Percentiles rank a stretch among this genome's conserved stretches.
Conservation (phyloP, 2,113 vertebrate genomes). For the Motacilla tschutschensis region DNA sequence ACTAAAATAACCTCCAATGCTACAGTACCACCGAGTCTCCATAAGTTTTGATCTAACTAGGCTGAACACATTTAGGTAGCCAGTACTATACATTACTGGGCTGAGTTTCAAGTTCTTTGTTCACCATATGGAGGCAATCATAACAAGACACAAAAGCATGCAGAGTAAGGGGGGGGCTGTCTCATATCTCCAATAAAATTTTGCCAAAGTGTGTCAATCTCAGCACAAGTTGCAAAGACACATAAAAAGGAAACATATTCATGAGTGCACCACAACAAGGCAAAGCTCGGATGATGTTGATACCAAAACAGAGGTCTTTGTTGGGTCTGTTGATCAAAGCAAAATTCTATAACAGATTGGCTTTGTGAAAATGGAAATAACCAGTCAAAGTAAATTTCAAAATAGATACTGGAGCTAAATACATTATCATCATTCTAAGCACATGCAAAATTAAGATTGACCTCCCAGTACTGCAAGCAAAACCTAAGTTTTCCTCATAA, state of each 20-base stretch:
- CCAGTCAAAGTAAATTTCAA: constrained; percentile 65
- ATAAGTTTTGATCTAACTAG: constrained; percentile 63
- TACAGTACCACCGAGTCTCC: constrained; percentile 48
- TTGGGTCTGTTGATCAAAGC: constrained; percentile 69
- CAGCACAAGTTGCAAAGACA: constrained; percentile 64
- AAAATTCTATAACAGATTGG: constrained; percentile 67
- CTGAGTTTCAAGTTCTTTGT: constrained; percentile 68
- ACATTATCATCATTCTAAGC: constrained; percentile 38
- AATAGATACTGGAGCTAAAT: constrained; percentile 56
- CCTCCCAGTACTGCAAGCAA: constrained; percentile 33
- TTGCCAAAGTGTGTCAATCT: constrained; percentile 65
- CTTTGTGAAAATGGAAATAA: constrained; percentile 68
- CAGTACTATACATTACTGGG: constrained; percentile 69
- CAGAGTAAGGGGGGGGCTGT: constrained; percentile 58
- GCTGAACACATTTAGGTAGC: constrained; percentile 66
- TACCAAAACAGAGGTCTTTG: constrained; percentile 66
- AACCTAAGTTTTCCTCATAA: constrained; percentile 23
- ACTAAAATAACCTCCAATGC: constrained; percentile 57
- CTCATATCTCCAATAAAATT: constrained; percentile 65
- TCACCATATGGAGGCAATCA: constrained; percentile 65
- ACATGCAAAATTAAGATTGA: constrained; percentile 51
- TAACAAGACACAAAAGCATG: constrained; percentile 54
- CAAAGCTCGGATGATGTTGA: constrained; percentile 65
- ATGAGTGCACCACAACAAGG: constrained; percentile 66
- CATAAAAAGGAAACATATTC: constrained; percentile 62